Conservation (phyloP, 2,797 vertebrate species). For the Alcedo quadribrachys region DNA sequence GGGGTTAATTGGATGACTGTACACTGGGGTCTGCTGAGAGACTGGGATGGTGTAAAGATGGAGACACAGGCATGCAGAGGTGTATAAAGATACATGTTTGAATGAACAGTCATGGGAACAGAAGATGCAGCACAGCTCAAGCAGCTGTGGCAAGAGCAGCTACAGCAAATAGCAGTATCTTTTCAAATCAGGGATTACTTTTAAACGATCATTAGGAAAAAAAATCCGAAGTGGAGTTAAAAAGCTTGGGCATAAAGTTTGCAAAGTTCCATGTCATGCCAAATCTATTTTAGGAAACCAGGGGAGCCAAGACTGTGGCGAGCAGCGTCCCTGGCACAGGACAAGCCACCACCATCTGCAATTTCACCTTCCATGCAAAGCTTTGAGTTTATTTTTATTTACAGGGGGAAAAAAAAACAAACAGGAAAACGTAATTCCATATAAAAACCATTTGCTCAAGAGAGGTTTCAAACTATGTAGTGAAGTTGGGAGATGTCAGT, state of each 20-base stretch:
- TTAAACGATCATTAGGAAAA: background rate
- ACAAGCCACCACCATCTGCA: fast-evolving
- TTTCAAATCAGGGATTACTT: background rate
- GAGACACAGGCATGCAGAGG: fast-evolving
- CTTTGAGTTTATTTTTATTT: background rate
- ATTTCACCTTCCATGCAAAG: background rate
- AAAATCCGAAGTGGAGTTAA: too few relatives aligned
- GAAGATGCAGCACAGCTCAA: too few relatives aligned
- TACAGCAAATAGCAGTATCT: fast-evolving
- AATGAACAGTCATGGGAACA: fast-evolving
- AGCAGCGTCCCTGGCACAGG: fast-evolving
- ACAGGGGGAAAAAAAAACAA: background rate
- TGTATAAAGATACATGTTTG: fast-evolving
- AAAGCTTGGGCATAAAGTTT: fast-evolving
- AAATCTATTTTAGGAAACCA: background rate
- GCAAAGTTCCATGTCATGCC: background rate
- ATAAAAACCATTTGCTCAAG: fast-evolving
- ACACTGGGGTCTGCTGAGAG: background rate
- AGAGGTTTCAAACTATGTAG: background rate
- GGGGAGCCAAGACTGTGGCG: fast-evolving
- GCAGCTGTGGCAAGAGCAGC: fast-evolving
- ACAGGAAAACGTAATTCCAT: fast-evolving
- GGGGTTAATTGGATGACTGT: background rate
- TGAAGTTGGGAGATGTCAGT: fast-evolving
- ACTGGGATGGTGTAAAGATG: fast-evolving